These are phyloP conservation scores for Ochropleura leucogaster DNA, from an alignment of 2,888 invertebrate species.

Conservation along the genomic window DNA sequence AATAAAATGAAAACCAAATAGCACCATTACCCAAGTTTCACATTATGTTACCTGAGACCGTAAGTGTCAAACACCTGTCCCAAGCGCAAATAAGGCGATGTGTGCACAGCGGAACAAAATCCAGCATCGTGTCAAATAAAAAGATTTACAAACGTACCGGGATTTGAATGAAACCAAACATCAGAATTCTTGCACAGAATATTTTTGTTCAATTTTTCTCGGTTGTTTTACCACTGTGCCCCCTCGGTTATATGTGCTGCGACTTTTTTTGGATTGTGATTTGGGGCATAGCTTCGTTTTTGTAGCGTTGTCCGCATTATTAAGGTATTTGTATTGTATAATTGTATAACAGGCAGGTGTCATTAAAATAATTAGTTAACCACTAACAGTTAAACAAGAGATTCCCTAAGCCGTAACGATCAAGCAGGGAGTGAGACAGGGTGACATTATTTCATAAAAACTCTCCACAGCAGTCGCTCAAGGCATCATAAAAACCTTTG, in stretches of 20 bases:
- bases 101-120: constrained; percentile 51
- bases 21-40: constrained; percentile 9
- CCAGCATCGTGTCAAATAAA: constrained; percentile 68
- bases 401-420: too few species aligned
- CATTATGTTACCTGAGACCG: constrained; percentile 35
- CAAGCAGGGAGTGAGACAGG: too few species aligned
- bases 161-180: constrained; percentile 63
- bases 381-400: too few species aligned
- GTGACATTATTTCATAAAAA: too few species aligned
- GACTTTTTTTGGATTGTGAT: constrained; percentile 8
- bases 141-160: constrained; percentile 68
- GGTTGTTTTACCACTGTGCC: constrained; percentile 19
- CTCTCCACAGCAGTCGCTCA: too few species aligned
- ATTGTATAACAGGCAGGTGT: too few species aligned
- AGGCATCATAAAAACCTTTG: too few species aligned
- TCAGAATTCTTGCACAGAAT: constrained; percentile 46
- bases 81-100: constrained; percentile 61
- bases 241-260: not conserved
- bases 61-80: constrained; percentile 47
- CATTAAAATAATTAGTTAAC: too few species aligned
- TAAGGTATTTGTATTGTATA: too few species aligned
- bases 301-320: not conserved
- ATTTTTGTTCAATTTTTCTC: constrained; percentile 42
- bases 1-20: constrained; percentile 41
- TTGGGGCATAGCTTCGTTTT: not conserved